Evolutionary conservation across 2,888 invertebrate species (phyloP), one percentile per base, ranked within the genome.

Genomic region (Tachystola acroxantha): DNA sequence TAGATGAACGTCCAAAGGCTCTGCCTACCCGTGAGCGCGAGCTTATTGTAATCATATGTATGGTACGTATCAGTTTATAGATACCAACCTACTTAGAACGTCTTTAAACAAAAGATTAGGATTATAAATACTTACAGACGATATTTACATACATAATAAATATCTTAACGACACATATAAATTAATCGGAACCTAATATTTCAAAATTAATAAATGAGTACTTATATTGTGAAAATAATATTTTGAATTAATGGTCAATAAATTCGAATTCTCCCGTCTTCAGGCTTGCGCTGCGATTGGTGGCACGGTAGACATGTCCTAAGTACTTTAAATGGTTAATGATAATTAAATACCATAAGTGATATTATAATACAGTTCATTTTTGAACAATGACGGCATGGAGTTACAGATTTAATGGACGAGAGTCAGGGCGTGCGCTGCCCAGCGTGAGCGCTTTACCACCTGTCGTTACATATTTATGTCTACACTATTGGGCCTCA

Each of bases 151-250:
- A 82, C 78, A 79, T 79, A 80, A 86, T 86, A 85, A 85, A 86
- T 86, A 85, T 84, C 85, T 77, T 81, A 85, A 85, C 84, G 85
- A 85, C 82, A 85, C 84, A 79, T 79, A 86, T 86, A 86, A 85
- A 86, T 86, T 85, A 85, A 85, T 86, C 85, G 84, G 82, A 82
- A 85, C 85, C 80, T 86, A 85, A 86, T 86, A 86, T 85, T 85
- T 86, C 85, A 85, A 86, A 86, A 86, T 86, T 86, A 86, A 86
- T 86, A 85, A 86, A 86, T 86, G 85, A 85, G 84, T 85, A 85
- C 84, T 86, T 85, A 86, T 84, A 85, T 86, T 86, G 85, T 86
- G 85, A 86, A 86, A 85, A 86, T 85, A 86, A 85, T 86, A 86
- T 86, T 86, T 85, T 84, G 85, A 84, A 85, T 86, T 85, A 85